Percentiles rank a stretch among this genome's conserved stretches.
phyloP scores from a whole-genome alignment of 2,888 invertebrate species.

The Diaphora mendica region DNA sequence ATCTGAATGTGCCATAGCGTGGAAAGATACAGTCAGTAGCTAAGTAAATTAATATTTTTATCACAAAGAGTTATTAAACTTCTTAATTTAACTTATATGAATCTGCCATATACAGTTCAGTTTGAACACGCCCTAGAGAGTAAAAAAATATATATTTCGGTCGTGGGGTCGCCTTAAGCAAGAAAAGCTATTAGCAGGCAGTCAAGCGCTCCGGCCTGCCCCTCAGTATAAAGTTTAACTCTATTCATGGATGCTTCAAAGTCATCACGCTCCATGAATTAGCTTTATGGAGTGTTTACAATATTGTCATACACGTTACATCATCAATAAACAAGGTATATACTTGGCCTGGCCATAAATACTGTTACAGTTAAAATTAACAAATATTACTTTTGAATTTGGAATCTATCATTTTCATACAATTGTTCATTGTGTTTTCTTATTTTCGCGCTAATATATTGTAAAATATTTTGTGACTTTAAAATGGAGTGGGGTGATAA shows the following conservation, averaged over 20 bases:
- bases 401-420: too few species aligned
- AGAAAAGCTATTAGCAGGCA: not conserved
- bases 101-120: not conserved
- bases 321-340: not conserved
- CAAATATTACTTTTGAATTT: too few species aligned
- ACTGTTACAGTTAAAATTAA: too few species aligned
- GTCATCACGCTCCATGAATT: not conserved
- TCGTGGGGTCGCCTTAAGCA: not conserved
- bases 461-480: too few species aligned
- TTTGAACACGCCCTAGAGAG: not conserved
- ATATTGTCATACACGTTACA: not conserved
- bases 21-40: too few species aligned
- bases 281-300: not conserved
- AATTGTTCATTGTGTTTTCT: too few species aligned
- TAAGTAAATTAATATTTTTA: not conserved
- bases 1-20: too few species aligned
- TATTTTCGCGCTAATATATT: too few species aligned
- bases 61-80: not conserved
- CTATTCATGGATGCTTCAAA: not conserved
- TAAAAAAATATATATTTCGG: not conserved
- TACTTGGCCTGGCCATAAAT: too few species aligned
- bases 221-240: not conserved
- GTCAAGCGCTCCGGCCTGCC: not conserved
- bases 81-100: not conserved
- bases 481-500: too few species aligned